Conservation (phyloP, 2,888 invertebrate species). For the Gasteruption jaculator region DNA sequence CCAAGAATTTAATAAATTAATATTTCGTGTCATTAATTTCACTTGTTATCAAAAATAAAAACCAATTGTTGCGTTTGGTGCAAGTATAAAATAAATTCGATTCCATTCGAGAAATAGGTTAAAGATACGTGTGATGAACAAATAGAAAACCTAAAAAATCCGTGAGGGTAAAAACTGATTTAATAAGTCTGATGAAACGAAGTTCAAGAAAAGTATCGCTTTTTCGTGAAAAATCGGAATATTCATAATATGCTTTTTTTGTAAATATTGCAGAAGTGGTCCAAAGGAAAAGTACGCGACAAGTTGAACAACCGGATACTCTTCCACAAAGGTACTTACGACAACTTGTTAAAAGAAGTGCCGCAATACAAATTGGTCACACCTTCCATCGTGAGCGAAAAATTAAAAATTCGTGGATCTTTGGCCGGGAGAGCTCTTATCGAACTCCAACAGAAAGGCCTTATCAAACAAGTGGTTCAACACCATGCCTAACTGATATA, state of each 20-base stretch:
- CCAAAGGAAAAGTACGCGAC: conserved; percentile 99
- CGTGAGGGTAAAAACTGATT: conserved; percentile 61
- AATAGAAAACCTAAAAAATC: no score
- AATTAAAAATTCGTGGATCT: conserved; percentile 96
- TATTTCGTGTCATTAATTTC: conserved; percentile 1
- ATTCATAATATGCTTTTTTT: conserved; percentile 20
- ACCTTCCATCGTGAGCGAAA: conserved; percentile 97
- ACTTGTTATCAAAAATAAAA: no score
- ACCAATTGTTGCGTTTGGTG: no score
- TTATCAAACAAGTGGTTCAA: conserved; percentile 93
- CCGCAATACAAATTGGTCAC: conserved; percentile 98
- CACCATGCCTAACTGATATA: conserved; percentile 97
- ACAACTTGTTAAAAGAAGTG: conserved; percentile 94
- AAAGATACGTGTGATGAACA: no score
- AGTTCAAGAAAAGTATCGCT: conserved; percentile 5
- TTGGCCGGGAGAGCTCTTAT: conserved; percentile 90
- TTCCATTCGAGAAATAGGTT: conserved; percentile 54
- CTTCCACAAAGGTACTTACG: conserved; percentile 97
- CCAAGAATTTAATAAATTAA: no score
- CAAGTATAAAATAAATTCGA: conserved; percentile 48
- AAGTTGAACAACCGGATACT: conserved; percentile 99
- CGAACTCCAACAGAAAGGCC: conserved; percentile 90
- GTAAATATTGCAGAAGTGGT: conserved; percentile 89
- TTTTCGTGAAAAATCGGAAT: conserved; percentile 13
- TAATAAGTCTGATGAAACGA: conserved; percentile 58